phyloP scores from a whole-genome alignment of 2,113 vertebrate genomes.

The Numenius arquata region DNA sequence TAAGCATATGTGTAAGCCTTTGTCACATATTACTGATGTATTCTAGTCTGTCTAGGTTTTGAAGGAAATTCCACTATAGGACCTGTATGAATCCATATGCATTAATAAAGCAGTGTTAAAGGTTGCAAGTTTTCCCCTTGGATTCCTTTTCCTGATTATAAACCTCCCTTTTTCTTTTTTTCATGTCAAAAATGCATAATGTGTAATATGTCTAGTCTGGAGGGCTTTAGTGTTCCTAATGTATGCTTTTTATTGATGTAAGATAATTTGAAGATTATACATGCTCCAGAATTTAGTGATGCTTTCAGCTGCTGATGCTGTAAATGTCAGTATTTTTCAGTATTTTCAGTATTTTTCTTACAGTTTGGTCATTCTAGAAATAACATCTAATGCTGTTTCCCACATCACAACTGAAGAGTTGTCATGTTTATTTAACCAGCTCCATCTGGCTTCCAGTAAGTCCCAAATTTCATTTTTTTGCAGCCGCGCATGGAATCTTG shows the following conservation, averaged over 20 bases:
- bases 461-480: conserved; percentile 14
- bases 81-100: background rate
- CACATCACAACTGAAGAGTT: background rate
- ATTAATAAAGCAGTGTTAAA: background rate
- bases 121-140: background rate
- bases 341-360: background rate
- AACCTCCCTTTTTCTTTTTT: background rate
- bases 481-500: background rate
- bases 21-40: background rate
- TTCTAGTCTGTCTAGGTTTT: background rate
- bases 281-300: background rate
- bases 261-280: background rate
- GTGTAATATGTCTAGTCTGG: background rate
- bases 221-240: background rate
- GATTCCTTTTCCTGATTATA: background rate
- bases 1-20: background rate
- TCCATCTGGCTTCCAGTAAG: conserved; percentile 27
- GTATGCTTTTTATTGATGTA: background rate
- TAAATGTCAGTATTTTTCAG: background rate
- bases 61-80: background rate
- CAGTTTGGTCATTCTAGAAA: conserved; percentile 1
- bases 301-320: background rate
- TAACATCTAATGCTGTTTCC: conserved; percentile 5
- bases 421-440: conserved; percentile 31
- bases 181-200: background rate